A percentile compares a stretch with the other conserved stretches of the same genome.
These are phyloP conservation scores for Gymnodraco acuticeps DNA, from an alignment of 2,797 vertebrate genomes.

Conservation along the genomic window DNA sequence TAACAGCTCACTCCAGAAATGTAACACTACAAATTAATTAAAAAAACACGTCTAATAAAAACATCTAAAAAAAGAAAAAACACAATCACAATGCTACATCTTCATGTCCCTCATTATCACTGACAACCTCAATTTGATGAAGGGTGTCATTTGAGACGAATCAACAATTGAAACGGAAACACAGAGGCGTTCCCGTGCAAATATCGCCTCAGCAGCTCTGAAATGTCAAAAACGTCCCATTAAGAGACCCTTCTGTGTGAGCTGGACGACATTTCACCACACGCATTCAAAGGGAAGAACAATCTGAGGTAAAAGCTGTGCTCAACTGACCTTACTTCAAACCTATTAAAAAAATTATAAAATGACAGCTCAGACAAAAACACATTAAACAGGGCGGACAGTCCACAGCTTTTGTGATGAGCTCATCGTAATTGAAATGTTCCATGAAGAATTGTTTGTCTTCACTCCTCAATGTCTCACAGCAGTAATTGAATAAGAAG, in stretches of 20 bases:
- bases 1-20: conserved; percentile 46
- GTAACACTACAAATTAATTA: conserved; percentile 32
- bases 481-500: conserved; percentile 16
- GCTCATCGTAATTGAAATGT: conserved; percentile 11
- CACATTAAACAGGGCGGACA: conserved; percentile 4
- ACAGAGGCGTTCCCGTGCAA: not conserved
- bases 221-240: conserved; percentile 24
- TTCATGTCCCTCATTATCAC: conserved; percentile 27
- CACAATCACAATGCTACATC: conserved; percentile 47
- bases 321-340: conserved; percentile 35
- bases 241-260: conserved; percentile 32
- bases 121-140: conserved; percentile 16
- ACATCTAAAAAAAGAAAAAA: conserved; percentile 15
- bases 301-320: conserved; percentile 60
- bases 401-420: conserved; percentile 4
- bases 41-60: conserved; percentile 45
- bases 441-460: not conserved
- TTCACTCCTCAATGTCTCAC: conserved; percentile 7
- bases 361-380: conserved; percentile 33
- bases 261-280: conserved; percentile 30
- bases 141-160: conserved; percentile 27
- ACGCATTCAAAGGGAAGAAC: conserved; percentile 53
- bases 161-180: conserved; percentile 10
- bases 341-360: conserved; percentile 23
- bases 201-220: conserved; percentile 16